phyloP scores from a whole-genome alignment of 2,797 vertebrate genomes.

The Intellagama lesueurii region DNA sequence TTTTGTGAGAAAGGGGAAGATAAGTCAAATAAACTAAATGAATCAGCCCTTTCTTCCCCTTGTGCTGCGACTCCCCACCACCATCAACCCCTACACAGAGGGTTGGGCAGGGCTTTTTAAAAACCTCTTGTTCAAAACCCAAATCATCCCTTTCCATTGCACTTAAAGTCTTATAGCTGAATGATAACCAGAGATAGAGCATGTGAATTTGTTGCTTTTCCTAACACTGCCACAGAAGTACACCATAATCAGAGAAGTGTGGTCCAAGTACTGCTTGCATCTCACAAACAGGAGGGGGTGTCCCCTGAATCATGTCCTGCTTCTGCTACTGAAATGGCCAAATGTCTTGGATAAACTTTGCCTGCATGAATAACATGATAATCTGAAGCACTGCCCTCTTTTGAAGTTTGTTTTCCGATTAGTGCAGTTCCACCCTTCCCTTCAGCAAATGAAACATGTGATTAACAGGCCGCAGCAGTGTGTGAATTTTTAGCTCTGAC shows the following conservation, averaged over 20 bases:
- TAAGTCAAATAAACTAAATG: background rate
- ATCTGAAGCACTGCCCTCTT: background rate
- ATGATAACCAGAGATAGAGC: background rate
- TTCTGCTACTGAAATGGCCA: background rate
- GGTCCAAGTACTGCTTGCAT: background rate
- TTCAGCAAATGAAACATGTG: background rate
- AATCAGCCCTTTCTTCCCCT: background rate
- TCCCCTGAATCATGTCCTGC: background rate
- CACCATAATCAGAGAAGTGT: background rate
- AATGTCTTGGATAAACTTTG: background rate
- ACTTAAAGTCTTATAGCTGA: background rate
- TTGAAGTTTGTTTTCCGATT: background rate
- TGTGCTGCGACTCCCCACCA: background rate
- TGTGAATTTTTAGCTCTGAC: rapidly evolving
- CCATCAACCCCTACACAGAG: background rate
- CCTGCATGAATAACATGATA: background rate
- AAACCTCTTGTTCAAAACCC: background rate
- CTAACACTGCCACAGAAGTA: background rate
- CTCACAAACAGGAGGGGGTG: no score
- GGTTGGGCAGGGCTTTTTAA: background rate
- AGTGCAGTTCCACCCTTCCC: background rate
- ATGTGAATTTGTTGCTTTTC: background rate
- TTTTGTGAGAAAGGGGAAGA: background rate
- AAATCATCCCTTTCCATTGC: background rate
- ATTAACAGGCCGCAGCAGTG: background rate